Percentiles rank a stretch among this genome's conserved stretches.
phyloP scores from a whole-genome alignment of 2,113 vertebrate genomes.

The Corythoichthys haematopterus region DNA sequence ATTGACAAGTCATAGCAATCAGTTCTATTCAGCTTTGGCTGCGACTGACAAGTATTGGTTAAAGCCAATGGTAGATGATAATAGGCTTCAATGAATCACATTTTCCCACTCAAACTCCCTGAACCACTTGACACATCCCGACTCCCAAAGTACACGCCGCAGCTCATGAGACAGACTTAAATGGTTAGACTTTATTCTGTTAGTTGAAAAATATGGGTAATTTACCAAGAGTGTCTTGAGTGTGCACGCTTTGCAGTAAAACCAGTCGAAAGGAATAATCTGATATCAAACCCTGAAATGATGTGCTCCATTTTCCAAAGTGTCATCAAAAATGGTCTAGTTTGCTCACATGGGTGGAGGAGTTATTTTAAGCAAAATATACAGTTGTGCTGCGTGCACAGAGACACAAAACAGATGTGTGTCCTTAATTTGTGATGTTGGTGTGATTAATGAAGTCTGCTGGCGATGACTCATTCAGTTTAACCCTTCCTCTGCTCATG shows the following conservation, averaged over 20 bases:
- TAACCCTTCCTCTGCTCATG: slow-evolving; percentile 65
- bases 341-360: slow-evolving; percentile 1
- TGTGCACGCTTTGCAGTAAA: slow-evolving; percentile 2
- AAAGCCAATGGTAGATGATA: slow-evolving; percentile 58
- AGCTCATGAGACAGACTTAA: slow-evolving; percentile 27
- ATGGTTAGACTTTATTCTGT: slow-evolving; percentile 20
- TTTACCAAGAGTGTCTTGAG: slow-evolving; percentile 26
- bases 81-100: slow-evolving; percentile 51
- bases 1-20: slow-evolving; percentile 63
- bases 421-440: slow-evolving; percentile 76
- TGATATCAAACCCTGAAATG: slow-evolving; percentile 31
- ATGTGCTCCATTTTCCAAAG: slow-evolving; percentile 18
- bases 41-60: slow-evolving; percentile 65
- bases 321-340: slow-evolving; percentile 13
- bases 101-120: slow-evolving; percentile 30
- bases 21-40: slow-evolving; percentile 42
- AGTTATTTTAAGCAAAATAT: slow-evolving; percentile 25
- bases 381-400: slow-evolving; percentile 32
- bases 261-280: slow-evolving; percentile 34
- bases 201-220: slow-evolving; percentile 24
- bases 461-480: slow-evolving; percentile 78
- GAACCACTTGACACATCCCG: slow-evolving; percentile 25
- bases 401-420: slow-evolving; percentile 56
- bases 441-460: slow-evolving; percentile 76
- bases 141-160: slow-evolving; percentile 23